These are phyloP conservation scores for Pomatostomus ruficeps DNA, from an alignment of 2,113 vertebrate species.

Conservation along the genomic window DNA sequence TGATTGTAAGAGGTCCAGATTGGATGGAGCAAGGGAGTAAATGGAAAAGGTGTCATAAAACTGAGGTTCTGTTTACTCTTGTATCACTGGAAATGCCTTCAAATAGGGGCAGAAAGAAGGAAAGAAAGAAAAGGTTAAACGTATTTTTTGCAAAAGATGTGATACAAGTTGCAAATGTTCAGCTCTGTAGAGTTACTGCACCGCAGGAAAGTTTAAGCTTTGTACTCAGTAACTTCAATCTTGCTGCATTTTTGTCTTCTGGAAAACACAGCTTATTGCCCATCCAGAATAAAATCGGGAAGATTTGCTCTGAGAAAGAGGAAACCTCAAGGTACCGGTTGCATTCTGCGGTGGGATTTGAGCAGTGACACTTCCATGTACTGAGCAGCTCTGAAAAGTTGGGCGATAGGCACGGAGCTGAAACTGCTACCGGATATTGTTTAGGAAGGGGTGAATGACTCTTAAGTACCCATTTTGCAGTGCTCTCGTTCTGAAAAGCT, in stretches of 20 bases:
- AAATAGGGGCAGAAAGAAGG: not conserved
- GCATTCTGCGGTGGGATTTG: not conserved
- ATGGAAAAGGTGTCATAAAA: not conserved
- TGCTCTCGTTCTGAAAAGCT: not conserved
- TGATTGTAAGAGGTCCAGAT: not conserved
- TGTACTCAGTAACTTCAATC: not conserved
- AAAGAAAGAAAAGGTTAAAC: not conserved
- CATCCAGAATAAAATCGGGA: not conserved
- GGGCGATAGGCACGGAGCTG: not conserved
- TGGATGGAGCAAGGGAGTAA: not conserved
- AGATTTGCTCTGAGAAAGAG: not conserved
- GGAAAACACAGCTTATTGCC: not conserved
- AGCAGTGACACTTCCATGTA: not conserved
- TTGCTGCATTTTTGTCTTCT: not conserved
- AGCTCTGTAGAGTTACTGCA: not conserved
- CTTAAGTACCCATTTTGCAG: not conserved
- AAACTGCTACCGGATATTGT: not conserved
- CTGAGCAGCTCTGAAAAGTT: not conserved
- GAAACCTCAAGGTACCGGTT: not conserved
- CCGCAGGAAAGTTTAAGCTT: not conserved
- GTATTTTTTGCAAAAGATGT: accelerated
- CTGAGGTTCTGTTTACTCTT: not conserved
- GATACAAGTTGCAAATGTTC: not conserved
- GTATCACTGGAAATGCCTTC: not conserved
- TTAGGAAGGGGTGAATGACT: not conserved